A percentile compares a stretch with the other conserved stretches of the same genome.
Conservation (phyloP, 2,888 invertebrate species). For the Leptura quadrifasciata region DNA sequence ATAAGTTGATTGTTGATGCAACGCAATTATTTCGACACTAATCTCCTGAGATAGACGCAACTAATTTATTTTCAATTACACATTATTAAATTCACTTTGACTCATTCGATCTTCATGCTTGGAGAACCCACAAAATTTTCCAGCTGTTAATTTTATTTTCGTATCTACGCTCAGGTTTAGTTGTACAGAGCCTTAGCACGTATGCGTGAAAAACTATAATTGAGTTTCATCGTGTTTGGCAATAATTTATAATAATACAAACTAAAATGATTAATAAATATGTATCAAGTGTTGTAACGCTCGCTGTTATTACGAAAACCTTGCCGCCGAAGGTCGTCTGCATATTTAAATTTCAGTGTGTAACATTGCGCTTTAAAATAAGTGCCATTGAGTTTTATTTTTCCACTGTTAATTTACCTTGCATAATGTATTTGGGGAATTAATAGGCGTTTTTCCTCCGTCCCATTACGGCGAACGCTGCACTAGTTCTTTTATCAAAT, state of each 20-base stretch:
- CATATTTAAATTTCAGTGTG: background rate
- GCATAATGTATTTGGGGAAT: background rate
- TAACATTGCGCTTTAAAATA: conserved; percentile 4
- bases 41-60: conserved; percentile 34
- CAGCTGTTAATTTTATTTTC: background rate
- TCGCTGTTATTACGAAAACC: conserved; percentile 54
- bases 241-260: conserved; percentile 41
- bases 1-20: conserved; percentile 36
- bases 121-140: conserved; percentile 16
- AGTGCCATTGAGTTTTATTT: background rate
- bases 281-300: conserved; percentile 56
- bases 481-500: conserved; percentile 23
- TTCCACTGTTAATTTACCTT: background rate
- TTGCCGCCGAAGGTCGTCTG: conserved; percentile 40
- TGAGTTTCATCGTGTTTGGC: conserved; percentile 37
- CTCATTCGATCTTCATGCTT: conserved; percentile 19
- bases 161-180: background rate
- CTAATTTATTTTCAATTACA: conserved; percentile 27
- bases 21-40: conserved; percentile 31
- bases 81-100: conserved; percentile 20
- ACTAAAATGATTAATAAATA: conserved; percentile 54
- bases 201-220: background rate
- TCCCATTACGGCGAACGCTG: background rate
- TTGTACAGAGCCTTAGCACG: background rate
- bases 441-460: background rate